Percentiles rank a stretch among this genome's conserved stretches.
Conservation (phyloP, 1,140 invertebrate genomes). For the Mylabris phalerata region DNA sequence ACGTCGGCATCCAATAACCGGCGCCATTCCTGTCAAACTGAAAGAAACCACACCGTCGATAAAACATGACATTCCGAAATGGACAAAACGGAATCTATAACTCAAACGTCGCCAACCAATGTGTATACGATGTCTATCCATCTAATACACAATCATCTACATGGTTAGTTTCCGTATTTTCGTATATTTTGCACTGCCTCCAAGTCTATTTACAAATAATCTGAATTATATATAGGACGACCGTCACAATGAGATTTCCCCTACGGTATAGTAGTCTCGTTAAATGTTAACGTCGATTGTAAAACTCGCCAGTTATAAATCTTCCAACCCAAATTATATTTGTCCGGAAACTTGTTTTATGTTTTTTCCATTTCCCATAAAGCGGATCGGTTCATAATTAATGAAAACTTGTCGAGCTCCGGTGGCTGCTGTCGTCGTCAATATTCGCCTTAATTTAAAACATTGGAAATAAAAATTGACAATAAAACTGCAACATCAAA, state of each 20-base stretch:
- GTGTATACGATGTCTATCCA: too few relatives aligned
- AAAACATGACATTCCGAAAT: slow-evolving; percentile 40
- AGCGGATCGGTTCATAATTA: slow-evolving; percentile 34
- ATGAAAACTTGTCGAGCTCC: slow-evolving; percentile 19
- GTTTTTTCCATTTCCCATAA: slow-evolving; percentile 22
- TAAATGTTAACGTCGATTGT: slow-evolving; percentile 37
- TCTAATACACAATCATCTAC: too few relatives aligned
- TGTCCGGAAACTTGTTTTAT: slow-evolving; percentile 36
- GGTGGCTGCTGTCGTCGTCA: too few relatives aligned
- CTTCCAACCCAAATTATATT: slow-evolving; percentile 36
- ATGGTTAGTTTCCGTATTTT: too few relatives aligned
- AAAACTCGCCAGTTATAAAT: slow-evolving; percentile 37
- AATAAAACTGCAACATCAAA: too few relatives aligned
- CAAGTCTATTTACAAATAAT: slow-evolving; percentile 1
- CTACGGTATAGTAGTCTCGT: slow-evolving; percentile 21
- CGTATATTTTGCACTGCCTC: too few relatives aligned
- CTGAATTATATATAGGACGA: slow-evolving; percentile 20
- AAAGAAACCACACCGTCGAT: slow-evolving; percentile 39
- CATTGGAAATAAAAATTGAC: too few relatives aligned
- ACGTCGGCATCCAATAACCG: slow-evolving; percentile 38
- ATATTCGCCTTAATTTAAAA: too few relatives aligned
- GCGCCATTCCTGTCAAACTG: slow-evolving; percentile 39
- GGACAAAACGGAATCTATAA: slow-evolving; percentile 26
- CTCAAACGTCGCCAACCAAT: slow-evolving; percentile 1
- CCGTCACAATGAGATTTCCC: slow-evolving; percentile 30